Conservation (phyloP, 1,140 invertebrate species). For the Bombus breviceps region DNA sequence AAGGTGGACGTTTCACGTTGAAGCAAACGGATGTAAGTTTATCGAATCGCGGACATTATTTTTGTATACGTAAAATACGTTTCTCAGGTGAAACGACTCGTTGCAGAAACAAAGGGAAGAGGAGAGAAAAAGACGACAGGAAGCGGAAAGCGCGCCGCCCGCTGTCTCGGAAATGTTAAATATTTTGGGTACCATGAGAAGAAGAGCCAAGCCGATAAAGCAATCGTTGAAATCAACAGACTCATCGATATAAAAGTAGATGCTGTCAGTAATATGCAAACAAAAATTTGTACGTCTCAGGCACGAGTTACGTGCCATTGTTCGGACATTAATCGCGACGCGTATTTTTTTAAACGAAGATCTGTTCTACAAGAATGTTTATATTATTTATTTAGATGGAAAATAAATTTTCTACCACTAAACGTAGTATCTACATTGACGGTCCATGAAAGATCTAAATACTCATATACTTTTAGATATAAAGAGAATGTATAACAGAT, state of each 20-base stretch:
- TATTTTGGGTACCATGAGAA: constrained; percentile 87
- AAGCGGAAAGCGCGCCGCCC: constrained; percentile 82
- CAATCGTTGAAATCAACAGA: constrained; percentile 71
- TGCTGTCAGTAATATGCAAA: constrained; percentile 1
- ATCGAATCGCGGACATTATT: background rate
- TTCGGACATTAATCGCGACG: background rate
- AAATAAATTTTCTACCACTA: constrained; percentile 51
- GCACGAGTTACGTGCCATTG: background rate
- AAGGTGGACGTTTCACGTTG: constrained; percentile 88
- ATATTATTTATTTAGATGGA: constrained; percentile 50
- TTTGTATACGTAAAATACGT: background rate
- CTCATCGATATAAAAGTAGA: constrained; percentile 57
- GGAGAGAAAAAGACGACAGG: constrained; percentile 84
- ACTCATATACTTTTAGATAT: background rate
- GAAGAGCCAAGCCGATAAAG: constrained; percentile 81
- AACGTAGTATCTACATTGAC: background rate
- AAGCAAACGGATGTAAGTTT: constrained; percentile 85
- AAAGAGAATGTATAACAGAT: background rate
- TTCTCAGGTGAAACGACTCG: constrained; percentile 25
- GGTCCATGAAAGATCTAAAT: background rate
- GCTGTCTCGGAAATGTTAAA: constrained; percentile 89
- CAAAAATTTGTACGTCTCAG: background rate
- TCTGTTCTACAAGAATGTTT: constrained; percentile 33
- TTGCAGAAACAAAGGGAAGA: constrained; percentile 82
- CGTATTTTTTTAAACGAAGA: constrained; percentile 19